Evolutionary conservation across 2,888 invertebrate genomes (phyloP), one percentile per base, ranked within the genome.

Genomic region (Tiphia femorata): DNA sequence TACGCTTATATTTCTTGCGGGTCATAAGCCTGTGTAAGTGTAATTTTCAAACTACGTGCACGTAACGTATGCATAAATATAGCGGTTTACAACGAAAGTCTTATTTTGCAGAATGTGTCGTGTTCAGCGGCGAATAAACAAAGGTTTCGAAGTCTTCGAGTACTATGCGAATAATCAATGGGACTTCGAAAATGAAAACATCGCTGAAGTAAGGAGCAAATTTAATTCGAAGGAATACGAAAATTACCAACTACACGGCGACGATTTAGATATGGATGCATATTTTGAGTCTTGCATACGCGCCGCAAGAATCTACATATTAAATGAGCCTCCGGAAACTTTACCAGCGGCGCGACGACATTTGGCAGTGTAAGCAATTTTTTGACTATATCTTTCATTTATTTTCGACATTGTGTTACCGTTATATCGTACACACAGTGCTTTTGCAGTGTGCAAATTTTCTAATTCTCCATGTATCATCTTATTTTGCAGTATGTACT

Each of bases 161-260:
- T 96, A 95, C 80, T 97, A 97, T 84, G 95, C 96, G 0, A 94
- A 92, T 79, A 93, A 94, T 78, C 94, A 95, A 62, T 97, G 97
- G 96, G 92, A 92, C 76, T 95, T 95, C 81, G 90, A 90, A 38
- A 94, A 93, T 16, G 87, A 90, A 44, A 88, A 89, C 62, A 87
- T 90, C 0, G 82, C 88, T 6, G 78, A 84, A 5, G 67, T 92
- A 0, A 84, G 93, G 23, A 79, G 84, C 1, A 79, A 84, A 3
- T 84, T 94, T 67, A 94, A 93, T 75, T 85, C 87, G 0, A 85
- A 84, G 51, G 94, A 94, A 78, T 85, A 86, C 38, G 69, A 84
- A 3, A 88, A 86, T 25, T 94, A 92, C 75, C 89, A 91, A 58
- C 84, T 92, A 0, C 91, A 94, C 64, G 89, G 90, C 1, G 84